phyloP scores from a whole-genome alignment of 2,888 invertebrate species.

The Beris chalybata region DNA sequence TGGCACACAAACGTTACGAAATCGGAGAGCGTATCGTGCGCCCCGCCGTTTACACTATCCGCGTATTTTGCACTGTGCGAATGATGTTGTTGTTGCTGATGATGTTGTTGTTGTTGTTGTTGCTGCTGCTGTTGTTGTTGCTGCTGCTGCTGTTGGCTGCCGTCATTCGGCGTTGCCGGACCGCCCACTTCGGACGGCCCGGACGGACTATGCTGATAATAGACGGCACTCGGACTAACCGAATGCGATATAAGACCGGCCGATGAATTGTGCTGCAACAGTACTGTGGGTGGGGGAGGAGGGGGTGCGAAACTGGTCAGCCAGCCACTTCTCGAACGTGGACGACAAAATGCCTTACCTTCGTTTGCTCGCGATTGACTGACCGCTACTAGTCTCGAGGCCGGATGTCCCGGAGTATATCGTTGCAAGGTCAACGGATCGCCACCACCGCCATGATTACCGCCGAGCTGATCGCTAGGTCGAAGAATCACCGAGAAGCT shows the following conservation, averaged over 20 bases:
- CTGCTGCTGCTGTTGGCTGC: slow-evolving; percentile 42
- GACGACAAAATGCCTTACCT: slow-evolving; percentile 41
- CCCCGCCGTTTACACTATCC: slow-evolving; percentile 58
- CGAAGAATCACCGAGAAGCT: slow-evolving; percentile 53
- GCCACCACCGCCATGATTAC: slow-evolving; percentile 39
- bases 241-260: slow-evolving; percentile 57
- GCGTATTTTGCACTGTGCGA: slow-evolving; percentile 66
- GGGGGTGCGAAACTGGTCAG: background rate
- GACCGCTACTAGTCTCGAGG: slow-evolving; percentile 45
- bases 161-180: slow-evolving; percentile 39
- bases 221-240: slow-evolving; percentile 59
- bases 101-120: slow-evolving; percentile 52
- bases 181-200: slow-evolving; percentile 41
- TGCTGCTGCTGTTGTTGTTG: slow-evolving; percentile 46
- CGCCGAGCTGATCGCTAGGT: slow-evolving; percentile 46
- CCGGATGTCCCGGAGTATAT: slow-evolving; percentile 49
- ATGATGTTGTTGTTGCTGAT: slow-evolving; percentile 59
- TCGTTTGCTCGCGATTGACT: slow-evolving; percentile 50
- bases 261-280: slow-evolving; percentile 59
- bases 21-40: slow-evolving; percentile 88
- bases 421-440: slow-evolving; percentile 47
- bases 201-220: slow-evolving; percentile 57
- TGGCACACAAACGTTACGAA: slow-evolving; percentile 97
- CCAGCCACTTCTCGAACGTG: background rate
- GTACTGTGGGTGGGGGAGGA: slow-evolving; percentile 39